A percentile compares a stretch with the other conserved stretches of the same genome.
These are phyloP conservation scores for Phymorhynchus buccinoides DNA, from an alignment of 1,140 invertebrate genomes.

Conservation along the genomic window DNA sequence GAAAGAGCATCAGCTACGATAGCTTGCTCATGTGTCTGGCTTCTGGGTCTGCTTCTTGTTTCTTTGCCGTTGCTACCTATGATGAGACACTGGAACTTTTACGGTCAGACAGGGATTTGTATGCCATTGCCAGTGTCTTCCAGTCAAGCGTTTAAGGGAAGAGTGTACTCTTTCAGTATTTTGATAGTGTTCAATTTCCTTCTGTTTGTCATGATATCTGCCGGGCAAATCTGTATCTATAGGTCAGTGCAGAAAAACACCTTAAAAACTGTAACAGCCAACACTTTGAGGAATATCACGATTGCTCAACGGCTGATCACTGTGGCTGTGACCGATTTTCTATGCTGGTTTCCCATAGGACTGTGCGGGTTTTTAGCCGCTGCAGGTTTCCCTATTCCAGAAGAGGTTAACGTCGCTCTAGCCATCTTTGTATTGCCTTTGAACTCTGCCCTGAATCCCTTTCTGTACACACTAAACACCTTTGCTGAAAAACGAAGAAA, in stretches of 20 bases:
- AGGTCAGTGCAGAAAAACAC: background rate
- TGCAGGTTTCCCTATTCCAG: conserved; percentile 30
- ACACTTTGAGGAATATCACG: background rate
- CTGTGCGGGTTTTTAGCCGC: conserved; percentile 42
- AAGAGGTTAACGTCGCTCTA: conserved; percentile 48
- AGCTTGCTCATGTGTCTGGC: background rate
- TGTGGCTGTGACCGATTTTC: conserved; percentile 42
- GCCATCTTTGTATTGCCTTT: conserved; percentile 52
- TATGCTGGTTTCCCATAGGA: conserved; percentile 37
- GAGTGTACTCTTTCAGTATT: background rate
- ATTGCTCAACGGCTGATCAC: conserved; percentile 44
- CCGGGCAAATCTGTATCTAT: background rate
- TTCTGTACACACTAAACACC: conserved; percentile 50
- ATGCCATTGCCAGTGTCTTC: background rate
- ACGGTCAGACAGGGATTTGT: conserved; percentile 7
- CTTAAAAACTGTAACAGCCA: background rate
- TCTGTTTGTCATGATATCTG: background rate
- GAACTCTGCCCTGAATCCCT: conserved; percentile 55
- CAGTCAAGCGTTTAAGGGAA: background rate
- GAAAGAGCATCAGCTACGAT: background rate
- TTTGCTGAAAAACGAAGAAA: conserved; percentile 1
- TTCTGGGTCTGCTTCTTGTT: background rate
- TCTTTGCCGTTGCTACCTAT: background rate
- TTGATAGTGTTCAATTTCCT: background rate
- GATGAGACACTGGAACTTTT: background rate